phyloP scores from a whole-genome alignment of 2,113 vertebrate species.

The Struthidea cinerea region DNA sequence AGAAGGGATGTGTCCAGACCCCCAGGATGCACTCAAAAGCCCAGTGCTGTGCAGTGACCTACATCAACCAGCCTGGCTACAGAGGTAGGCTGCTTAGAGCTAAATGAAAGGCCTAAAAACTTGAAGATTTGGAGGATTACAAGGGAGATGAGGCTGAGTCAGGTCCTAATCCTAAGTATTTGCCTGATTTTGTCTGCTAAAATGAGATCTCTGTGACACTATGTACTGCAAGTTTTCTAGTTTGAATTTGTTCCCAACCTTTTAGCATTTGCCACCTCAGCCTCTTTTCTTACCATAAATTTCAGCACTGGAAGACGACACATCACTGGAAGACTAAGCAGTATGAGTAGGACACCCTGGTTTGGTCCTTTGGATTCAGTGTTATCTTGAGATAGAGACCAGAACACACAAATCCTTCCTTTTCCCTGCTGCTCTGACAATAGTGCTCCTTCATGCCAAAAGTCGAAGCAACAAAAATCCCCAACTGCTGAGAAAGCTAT shows the following conservation, averaged over 20 bases:
- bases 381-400: not conserved
- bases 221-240: not conserved
- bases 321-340: not conserved
- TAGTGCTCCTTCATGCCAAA: not conserved
- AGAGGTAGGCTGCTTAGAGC: not conserved
- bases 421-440: not conserved
- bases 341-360: not conserved
- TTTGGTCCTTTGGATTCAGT: not conserved
- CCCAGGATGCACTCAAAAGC: accelerated
- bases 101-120: slow-evolving; percentile 43
- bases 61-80: not conserved
- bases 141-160: slow-evolving; percentile 19
- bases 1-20: accelerated
- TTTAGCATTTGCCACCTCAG: not conserved
- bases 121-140: slow-evolving; percentile 54
- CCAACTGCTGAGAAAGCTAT: not conserved
- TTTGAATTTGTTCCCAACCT: not conserved
- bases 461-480: not conserved
- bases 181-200: not conserved
- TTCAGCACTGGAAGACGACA: not conserved
- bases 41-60: not conserved
- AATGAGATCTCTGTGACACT: not conserved
- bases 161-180: slow-evolving; percentile 42
- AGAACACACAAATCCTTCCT: not conserved
- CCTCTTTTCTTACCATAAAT: not conserved